Conservation (phyloP, 2,113 vertebrate genomes). For the Drymodes brunneopygia region DNA sequence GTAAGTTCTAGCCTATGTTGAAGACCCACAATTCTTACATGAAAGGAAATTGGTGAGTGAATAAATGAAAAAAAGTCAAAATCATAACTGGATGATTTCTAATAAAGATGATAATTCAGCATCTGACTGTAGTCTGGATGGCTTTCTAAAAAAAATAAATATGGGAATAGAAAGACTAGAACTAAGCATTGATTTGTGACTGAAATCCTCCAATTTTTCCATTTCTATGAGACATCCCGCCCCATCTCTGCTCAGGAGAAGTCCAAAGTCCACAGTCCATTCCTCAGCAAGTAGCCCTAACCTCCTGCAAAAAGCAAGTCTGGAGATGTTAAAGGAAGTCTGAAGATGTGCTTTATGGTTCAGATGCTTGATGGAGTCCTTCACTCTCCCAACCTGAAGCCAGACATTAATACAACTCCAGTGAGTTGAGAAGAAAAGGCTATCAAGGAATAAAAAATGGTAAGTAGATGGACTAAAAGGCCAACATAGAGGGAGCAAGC, state of each 20-base stretch:
- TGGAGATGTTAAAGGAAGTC: not conserved
- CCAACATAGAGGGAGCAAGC: not conserved
- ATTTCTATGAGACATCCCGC: not conserved
- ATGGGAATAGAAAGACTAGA: not conserved
- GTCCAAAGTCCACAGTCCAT: not conserved
- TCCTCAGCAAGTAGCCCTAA: not conserved
- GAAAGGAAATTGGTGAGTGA: not conserved
- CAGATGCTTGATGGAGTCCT: not conserved
- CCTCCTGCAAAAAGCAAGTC: not conserved
- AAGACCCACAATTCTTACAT: not conserved
- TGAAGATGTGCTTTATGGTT: not conserved
- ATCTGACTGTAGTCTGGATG: not conserved
- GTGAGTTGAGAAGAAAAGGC: not conserved
- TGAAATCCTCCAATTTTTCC: not conserved
- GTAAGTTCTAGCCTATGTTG: not conserved
- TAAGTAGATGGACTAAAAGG: not conserved
- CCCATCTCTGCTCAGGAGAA: not conserved
- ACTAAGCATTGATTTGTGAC: not conserved
- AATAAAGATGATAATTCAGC: not conserved
- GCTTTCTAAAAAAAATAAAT: not conserved
- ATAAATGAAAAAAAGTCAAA: not conserved
- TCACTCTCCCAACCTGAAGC: not conserved
- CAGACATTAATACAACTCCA: not conserved
- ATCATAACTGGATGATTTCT: not conserved
- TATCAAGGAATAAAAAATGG: not conserved